phyloP scores from a whole-genome alignment of 2,113 vertebrate genomes.

The Centropus unirufus region DNA sequence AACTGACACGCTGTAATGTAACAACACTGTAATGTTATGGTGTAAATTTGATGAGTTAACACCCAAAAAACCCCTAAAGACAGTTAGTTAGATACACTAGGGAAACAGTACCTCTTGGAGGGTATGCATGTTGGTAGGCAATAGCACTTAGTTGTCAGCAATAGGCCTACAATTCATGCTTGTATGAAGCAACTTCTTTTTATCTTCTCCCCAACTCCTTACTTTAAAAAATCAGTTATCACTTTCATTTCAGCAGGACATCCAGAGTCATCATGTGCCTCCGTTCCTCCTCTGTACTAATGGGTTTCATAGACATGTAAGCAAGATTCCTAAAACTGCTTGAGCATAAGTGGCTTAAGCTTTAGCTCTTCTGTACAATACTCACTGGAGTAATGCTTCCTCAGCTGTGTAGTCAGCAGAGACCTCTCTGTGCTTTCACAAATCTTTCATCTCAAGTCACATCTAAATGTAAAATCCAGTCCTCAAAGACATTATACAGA shows the following conservation, averaged over 20 bases:
- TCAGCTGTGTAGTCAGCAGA: constrained; percentile 22
- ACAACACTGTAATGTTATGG: not conserved
- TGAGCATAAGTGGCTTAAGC: not conserved
- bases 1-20: not conserved
- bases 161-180: not conserved
- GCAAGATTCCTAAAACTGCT: not conserved
- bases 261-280: not conserved
- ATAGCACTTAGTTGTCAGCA: not conserved
- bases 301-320: not conserved
- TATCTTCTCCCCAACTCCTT: not conserved
- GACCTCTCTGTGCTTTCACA: not conserved
- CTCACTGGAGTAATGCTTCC: constrained; percentile 15
- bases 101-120: not conserved
- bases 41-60: not conserved
- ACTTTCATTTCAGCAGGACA: not conserved
- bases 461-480: constrained; percentile 41
- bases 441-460: constrained; percentile 39
- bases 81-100: not conserved
- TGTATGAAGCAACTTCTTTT: not conserved
- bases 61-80: not conserved
- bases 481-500: constrained; percentile 1
- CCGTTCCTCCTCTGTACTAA: not conserved
- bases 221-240: not conserved
- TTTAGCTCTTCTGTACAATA: not conserved
- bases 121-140: not conserved